phyloP scores from a whole-genome alignment of 2,113 vertebrate genomes.

The Platysternon megacephalum region DNA sequence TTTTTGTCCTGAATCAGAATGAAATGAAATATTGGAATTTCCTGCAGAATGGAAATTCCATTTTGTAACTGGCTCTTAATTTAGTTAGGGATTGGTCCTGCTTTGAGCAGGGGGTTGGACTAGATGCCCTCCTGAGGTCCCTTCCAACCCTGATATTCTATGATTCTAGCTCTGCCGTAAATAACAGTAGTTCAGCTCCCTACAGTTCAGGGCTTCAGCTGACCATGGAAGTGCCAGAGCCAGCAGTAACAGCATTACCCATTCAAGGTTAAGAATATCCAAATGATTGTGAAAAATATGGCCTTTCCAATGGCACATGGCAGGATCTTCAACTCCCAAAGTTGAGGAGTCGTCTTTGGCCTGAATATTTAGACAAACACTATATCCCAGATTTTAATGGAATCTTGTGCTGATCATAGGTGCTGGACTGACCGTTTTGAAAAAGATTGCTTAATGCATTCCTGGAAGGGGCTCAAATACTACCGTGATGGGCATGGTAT shows the following conservation, averaged over 20 bases:
- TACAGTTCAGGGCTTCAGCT: not conserved
- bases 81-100: too few species aligned
- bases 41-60: not conserved
- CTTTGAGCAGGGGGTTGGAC: too few species aligned
- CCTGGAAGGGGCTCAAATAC: not conserved
- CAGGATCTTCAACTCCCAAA: not conserved
- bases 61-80: not conserved
- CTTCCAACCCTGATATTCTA: too few species aligned
- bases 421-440: conserved; percentile 41
- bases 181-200: not conserved
- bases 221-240: not conserved
- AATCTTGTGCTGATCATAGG: conserved; percentile 3
- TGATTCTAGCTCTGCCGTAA: not conserved
- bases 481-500: not conserved
- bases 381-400: not conserved
- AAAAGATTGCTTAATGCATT: conserved; percentile 40
- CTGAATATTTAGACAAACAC: not conserved
- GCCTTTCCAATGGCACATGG: not conserved
- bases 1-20: not conserved
- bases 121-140: too few species aligned
- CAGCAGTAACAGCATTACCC: not conserved
- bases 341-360: not conserved
- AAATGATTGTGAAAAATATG: not conserved
- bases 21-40: not conserved
- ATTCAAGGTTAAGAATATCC: not conserved